These are phyloP conservation scores for Diloba caeruleocephala DNA, from an alignment of 2,888 invertebrate species.

Conservation along the genomic window DNA sequence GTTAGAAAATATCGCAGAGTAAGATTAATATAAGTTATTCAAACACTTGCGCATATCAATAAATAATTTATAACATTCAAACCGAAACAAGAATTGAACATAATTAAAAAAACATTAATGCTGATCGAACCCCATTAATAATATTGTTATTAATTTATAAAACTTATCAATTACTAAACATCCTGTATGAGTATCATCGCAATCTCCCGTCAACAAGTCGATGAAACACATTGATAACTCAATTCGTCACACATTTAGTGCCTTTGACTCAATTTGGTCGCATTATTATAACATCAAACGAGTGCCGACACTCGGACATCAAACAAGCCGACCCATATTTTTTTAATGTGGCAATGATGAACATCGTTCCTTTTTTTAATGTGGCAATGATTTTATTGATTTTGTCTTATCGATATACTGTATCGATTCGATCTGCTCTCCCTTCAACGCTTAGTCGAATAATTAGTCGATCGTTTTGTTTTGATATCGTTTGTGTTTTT, in stretches of 20 bases:
- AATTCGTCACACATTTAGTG: conserved; percentile 87
- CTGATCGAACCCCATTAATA: conserved; percentile 18
- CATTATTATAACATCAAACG: conserved; percentile 85
- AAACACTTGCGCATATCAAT: conserved; percentile 1
- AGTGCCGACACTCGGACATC: conserved; percentile 78
- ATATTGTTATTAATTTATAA: conserved; percentile 35
- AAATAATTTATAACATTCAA: conserved; percentile 1
- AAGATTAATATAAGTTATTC: conserved; percentile 4
- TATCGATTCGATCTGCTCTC: conserved; percentile 80
- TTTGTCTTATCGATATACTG: conserved; percentile 82
- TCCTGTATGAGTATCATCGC: conserved; percentile 59
- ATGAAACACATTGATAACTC: conserved; percentile 86
- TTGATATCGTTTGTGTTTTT: conserved; percentile 69
- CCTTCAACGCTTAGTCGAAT: conserved; percentile 76
- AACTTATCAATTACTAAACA: conserved; percentile 45
- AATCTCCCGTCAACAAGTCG: conserved; percentile 68
- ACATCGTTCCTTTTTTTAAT: conserved; percentile 42
- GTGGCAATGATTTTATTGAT: conserved; percentile 85
- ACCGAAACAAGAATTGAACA: conserved; percentile 15
- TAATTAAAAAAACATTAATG: conserved; percentile 15
- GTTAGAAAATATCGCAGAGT: not conserved
- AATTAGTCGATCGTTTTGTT: conserved; percentile 80
- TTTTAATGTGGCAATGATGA: conserved; percentile 51
- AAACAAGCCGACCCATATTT: conserved; percentile 71
- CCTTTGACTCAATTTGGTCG: conserved; percentile 87